A percentile compares a stretch with the other conserved stretches of the same genome.
phyloP scores from a whole-genome alignment of 2,888 invertebrate genomes.

The Acleris emargana region DNA sequence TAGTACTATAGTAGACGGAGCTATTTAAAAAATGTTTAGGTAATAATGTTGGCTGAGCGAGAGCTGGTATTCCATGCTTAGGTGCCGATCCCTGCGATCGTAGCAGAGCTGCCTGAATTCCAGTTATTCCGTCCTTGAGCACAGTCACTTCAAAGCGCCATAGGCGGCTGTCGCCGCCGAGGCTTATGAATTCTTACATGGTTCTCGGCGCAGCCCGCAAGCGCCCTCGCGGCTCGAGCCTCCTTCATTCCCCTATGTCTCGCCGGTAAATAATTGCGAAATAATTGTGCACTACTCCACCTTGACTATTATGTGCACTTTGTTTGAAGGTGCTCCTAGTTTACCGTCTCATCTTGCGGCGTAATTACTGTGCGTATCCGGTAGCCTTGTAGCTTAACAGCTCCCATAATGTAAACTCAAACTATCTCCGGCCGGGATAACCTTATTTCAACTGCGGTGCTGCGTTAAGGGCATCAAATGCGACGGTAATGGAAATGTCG shows the following conservation, averaged over 20 bases:
- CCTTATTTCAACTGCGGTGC: slow-evolving; percentile 3
- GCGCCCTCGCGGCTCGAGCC: slow-evolving; percentile 66
- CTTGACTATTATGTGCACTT: slow-evolving; percentile 77
- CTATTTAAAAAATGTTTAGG: slow-evolving; percentile 8
- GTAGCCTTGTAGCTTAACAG: slow-evolving; percentile 22
- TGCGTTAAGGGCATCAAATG: slow-evolving; percentile 1
- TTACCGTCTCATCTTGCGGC: slow-evolving; percentile 43
- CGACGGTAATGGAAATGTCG: slow-evolving; percentile 14
- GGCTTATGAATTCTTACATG: slow-evolving; percentile 59
- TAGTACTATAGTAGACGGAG: neutral
- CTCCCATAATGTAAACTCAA: slow-evolving; percentile 9
- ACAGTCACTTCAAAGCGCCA: slow-evolving; percentile 33
- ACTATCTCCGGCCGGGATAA: neutral
- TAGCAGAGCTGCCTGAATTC: slow-evolving; percentile 20
- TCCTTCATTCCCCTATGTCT: slow-evolving; percentile 77
- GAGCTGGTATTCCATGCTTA: slow-evolving; percentile 3
- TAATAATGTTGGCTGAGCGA: slow-evolving; percentile 14
- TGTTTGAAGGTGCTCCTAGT: slow-evolving; percentile 62
- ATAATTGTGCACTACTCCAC: slow-evolving; percentile 63
- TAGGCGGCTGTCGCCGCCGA: slow-evolving; percentile 33
- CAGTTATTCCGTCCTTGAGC: slow-evolving; percentile 29
- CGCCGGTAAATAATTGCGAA: slow-evolving; percentile 77
- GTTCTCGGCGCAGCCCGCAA: slow-evolving; percentile 58
- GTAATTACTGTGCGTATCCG: slow-evolving; percentile 37
- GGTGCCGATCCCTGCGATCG: neutral